Base-by-base conservation (phyloP, 2,888 invertebrate species). In the Nycteola revayana region DNA sequence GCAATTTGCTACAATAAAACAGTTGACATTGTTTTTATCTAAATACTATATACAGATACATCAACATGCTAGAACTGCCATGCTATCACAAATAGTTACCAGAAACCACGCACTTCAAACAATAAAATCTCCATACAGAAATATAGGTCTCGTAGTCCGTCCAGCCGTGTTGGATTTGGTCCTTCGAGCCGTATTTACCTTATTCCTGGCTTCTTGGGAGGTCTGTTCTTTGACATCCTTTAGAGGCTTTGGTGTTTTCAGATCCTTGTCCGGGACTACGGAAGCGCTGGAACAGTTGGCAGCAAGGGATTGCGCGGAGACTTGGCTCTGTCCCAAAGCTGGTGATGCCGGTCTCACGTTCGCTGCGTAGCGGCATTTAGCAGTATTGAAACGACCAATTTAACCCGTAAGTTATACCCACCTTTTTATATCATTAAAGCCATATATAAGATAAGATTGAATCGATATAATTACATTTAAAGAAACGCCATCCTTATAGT, bases 311-410 rank as follows among this genome's bases (percentile, higher is more conserved):
- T 65, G 74, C 43, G 64, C 41, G 24, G 74, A 63, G 25, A 58
- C 36, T 36, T 51, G 67, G 49, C 47, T 49, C 33, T 52, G 43
- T 32, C 53, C 54, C 48, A 69, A 50, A 32, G 62, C 60, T 28
- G 84, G 82, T 31, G 87, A 83, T 31, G 82, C 86, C 28, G 87
- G 78, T 10, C 83, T 71, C 37, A 70, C 72, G 54, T 57, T 47
- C 46, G 86, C 87, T 86, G 73, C 46, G 49, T 45, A 37, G 7
- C 21, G 21, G 21, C 21, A 21, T 7, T 21, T 3, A 21, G 21
- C 21, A n/a, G 21, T 21, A 21, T 21, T 21, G 21, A 21, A 21
- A 21, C 21, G 21, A 21, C 21, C n/a, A 7, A n/a, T 5, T 21
- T 51, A 10, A 34, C 36, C 48, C 25, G 32, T 42, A 10, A 38